phyloP scores from a whole-genome alignment of 2,113 vertebrate species.

The Shinisaurus crocodilurus region DNA sequence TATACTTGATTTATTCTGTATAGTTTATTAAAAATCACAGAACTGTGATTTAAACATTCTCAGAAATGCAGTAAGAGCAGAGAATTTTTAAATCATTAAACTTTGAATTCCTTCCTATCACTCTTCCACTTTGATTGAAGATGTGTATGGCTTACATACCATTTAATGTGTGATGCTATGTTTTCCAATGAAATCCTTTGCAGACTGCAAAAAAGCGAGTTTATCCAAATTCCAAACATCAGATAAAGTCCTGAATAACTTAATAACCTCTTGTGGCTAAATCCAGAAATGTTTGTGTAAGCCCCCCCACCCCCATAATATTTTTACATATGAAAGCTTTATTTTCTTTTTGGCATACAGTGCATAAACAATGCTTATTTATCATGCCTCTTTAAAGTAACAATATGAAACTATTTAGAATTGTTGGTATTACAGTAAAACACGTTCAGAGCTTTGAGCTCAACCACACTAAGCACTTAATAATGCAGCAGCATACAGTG shows the following conservation, averaged over 20 bases:
- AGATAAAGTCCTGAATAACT: conserved; percentile 70
- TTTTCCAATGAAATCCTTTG: conserved; percentile 63
- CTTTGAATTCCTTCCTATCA: conserved; percentile 42
- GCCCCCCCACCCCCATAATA: background rate
- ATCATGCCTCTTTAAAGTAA: conserved; percentile 53
- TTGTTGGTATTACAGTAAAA: background rate
- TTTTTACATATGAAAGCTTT: conserved; percentile 45
- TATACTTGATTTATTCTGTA: background rate
- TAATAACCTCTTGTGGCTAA: conserved; percentile 60
- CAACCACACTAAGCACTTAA: background rate
- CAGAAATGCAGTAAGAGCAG: background rate
- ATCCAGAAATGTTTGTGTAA: conserved; percentile 46
- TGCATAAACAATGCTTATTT: conserved; percentile 50
- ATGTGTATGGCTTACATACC: conserved; percentile 64
- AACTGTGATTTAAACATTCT: conserved; percentile 56
- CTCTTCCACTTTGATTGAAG: conserved; percentile 62
- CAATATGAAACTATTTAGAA: conserved; percentile 17
- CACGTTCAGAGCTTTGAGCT: background rate
- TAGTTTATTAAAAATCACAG: background rate
- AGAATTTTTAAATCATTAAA: background rate
- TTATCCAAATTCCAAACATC: conserved; percentile 67
- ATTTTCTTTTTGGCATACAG: conserved; percentile 53
- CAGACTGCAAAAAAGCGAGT: conserved; percentile 66
- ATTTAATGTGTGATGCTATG: conserved; percentile 21
- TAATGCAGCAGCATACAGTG: background rate